Percentiles rank a stretch among this genome's conserved stretches.
phyloP scores from a whole-genome alignment of 2,888 invertebrate genomes.

The Lasioglossum marginatum region DNA sequence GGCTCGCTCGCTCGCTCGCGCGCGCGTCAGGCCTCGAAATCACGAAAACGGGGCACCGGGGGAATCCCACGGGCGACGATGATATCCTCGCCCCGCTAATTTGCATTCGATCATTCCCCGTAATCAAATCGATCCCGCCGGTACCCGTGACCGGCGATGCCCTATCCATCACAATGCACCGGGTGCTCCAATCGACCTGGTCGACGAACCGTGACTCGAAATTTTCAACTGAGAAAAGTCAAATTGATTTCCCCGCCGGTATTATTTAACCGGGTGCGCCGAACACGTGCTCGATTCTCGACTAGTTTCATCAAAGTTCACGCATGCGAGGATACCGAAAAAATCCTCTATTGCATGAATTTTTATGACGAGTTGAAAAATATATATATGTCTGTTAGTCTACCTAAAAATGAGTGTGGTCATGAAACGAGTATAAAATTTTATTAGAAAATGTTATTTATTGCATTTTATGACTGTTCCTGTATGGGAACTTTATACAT shows the following conservation, averaged over 20 bases:
- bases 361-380: too few species aligned
- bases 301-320: neutral
- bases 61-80: constrained; percentile 50
- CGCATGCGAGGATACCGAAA: too few species aligned
- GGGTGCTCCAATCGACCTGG: neutral
- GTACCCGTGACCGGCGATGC: neutral
- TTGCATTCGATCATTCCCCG: constrained; percentile 78
- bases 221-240: neutral
- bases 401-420: too few species aligned
- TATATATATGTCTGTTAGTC: too few species aligned
- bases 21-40: constrained; percentile 39
- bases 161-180: constrained; percentile 10
- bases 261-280: neutral
- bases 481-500: too few species aligned
- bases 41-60: constrained; percentile 62
- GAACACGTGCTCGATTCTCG: neutral
- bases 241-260: neutral
- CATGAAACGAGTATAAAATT: too few species aligned
- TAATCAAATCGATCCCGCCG: constrained; percentile 73
- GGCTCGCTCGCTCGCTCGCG: neutral
- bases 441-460: too few species aligned
- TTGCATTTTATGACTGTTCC: too few species aligned
- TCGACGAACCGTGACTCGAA: neutral
- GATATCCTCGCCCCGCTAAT: constrained; percentile 67
- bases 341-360: too few species aligned